Evolutionary conservation across 1,140 invertebrate genomes (phyloP).

Genomic region (Choristoneura fumiferana): DNA sequence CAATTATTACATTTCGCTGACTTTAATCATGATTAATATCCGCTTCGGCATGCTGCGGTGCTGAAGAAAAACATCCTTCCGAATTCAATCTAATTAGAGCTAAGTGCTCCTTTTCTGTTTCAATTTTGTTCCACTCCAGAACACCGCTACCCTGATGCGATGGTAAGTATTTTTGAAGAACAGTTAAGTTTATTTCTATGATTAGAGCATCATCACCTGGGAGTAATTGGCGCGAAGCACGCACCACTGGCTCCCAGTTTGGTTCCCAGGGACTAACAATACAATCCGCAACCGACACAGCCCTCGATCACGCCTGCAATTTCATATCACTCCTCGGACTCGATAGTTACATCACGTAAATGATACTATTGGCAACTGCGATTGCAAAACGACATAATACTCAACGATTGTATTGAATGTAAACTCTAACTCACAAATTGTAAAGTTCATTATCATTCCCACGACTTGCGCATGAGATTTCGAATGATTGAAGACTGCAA

Average conservation of each 20-base stretch:
- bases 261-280: slow-evolving; percentile 43
- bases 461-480: slow-evolving; percentile 28
- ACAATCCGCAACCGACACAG: slow-evolving; percentile 34
- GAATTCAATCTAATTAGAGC: slow-evolving; percentile 20
- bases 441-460: slow-evolving; percentile 27
- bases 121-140: slow-evolving; percentile 1
- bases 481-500: slow-evolving; percentile 36
- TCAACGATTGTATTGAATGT: slow-evolving; percentile 25
- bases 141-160: background rate
- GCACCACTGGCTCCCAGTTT: slow-evolving; percentile 30
- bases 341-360: slow-evolving; percentile 70
- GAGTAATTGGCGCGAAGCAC: slow-evolving; percentile 29
- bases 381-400: slow-evolving; percentile 32
- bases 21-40: slow-evolving; percentile 62
- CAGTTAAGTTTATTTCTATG: slow-evolving; percentile 26
- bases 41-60: slow-evolving; percentile 26
- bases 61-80: slow-evolving; percentile 29
- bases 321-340: slow-evolving; percentile 51
- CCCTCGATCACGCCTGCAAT: slow-evolving; percentile 35
- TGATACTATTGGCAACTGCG: slow-evolving; percentile 43
- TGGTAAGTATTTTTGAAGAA: slow-evolving; percentile 17
- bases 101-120: background rate
- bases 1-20: slow-evolving; percentile 61
- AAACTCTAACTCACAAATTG: slow-evolving; percentile 19
- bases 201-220: slow-evolving; percentile 21